These are phyloP conservation scores for Nomada lathburiana DNA, from an alignment of 2,888 invertebrate species.

Conservation along the genomic window DNA sequence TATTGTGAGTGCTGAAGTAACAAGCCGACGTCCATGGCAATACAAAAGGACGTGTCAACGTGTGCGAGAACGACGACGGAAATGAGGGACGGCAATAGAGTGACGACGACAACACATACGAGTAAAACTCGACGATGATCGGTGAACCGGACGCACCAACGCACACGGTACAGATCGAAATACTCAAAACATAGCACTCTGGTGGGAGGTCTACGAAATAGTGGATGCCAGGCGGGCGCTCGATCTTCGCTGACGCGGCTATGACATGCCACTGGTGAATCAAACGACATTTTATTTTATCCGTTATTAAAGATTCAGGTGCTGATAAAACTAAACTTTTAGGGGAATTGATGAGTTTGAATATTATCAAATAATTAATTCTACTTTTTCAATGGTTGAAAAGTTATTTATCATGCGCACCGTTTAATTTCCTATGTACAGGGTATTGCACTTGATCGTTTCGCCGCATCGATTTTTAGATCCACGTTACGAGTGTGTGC, in stretches of 20 bases:
- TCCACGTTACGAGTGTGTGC: conserved; percentile 23
- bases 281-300: conserved; percentile 45
- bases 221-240: conserved; percentile 76
- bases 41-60: conserved; percentile 53
- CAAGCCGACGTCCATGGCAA: conserved; percentile 79
- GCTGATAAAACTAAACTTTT: not conserved
- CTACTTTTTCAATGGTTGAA: not conserved
- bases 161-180: conserved; percentile 51
- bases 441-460: conserved; percentile 29
- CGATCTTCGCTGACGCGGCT: conserved; percentile 80
- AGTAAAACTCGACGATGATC: conserved; percentile 55
- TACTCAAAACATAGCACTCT: conserved; percentile 67
- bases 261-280: conserved; percentile 72
- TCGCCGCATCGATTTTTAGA: conserved; percentile 38
- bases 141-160: conserved; percentile 65
- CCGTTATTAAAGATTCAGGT: not conserved
- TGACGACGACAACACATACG: conserved; percentile 58
- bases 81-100: conserved; percentile 60
- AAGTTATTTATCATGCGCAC: not conserved
- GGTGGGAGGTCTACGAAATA: conserved; percentile 63
- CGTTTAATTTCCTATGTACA: not conserved
- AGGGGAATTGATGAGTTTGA: not conserved
- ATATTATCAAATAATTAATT: conserved; percentile 1
- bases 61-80: conserved; percentile 63
- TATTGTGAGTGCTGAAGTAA: conserved; percentile 84